Evolutionary conservation across 2,113 vertebrate genomes (phyloP).

Genomic region (Sitta europaea): DNA sequence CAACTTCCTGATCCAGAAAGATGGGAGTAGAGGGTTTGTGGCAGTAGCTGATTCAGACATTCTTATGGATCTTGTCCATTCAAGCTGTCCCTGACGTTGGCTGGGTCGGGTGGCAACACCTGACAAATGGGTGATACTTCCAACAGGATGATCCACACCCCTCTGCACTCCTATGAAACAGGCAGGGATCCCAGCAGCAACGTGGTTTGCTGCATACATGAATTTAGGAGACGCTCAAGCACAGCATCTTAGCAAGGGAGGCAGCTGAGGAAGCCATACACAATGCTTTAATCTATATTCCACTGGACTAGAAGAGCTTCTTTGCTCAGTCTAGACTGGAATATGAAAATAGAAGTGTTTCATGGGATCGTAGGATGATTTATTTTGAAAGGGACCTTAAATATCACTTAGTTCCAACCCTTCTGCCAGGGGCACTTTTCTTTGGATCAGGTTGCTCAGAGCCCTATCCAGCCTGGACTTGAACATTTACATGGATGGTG

Average conservation of each 20-base stretch:
- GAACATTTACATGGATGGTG: background rate
- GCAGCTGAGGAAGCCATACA: background rate
- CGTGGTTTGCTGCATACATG: background rate
- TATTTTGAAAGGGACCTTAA: background rate
- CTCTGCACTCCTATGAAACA: background rate
- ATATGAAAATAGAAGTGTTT: background rate
- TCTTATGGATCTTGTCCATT: background rate
- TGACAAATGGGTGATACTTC: background rate
- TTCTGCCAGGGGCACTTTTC: background rate
- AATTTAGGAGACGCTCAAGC: background rate
- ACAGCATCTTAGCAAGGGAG: background rate
- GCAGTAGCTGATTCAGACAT: background rate
- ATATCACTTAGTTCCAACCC: background rate
- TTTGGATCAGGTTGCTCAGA: background rate
- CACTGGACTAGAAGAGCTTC: background rate
- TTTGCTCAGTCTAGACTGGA: background rate
- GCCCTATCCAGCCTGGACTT: background rate
- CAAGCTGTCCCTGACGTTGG: background rate
- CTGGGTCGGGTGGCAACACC: background rate
- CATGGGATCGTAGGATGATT: accelerated
- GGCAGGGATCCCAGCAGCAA: background rate
- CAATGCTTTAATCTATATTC: background rate
- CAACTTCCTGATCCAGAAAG: background rate
- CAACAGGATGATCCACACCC: background rate
- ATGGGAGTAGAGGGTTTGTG: background rate